A percentile compares a stretch with the other conserved stretches of the same genome.
Evolutionary conservation across 1,140 invertebrate genomes (phyloP).

Genomic region (Augochlora pura): DNA sequence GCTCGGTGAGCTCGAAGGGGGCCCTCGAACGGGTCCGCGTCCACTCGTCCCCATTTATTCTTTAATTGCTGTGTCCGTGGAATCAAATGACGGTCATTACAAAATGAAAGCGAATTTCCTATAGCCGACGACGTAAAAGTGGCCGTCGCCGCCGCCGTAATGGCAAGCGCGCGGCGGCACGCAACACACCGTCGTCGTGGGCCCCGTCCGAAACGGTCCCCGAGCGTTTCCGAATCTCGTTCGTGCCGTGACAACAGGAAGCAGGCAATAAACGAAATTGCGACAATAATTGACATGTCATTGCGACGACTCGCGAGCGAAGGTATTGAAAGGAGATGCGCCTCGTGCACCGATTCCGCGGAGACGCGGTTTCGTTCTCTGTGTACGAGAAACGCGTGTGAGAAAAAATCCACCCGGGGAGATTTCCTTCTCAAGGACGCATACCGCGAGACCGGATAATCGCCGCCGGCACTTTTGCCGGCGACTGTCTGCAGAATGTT

Average conservation of each 20-base stretch:
- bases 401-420: too few relatives aligned
- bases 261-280: neutral
- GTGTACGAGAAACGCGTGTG: too few relatives aligned
- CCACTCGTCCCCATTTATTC: neutral
- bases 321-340: neutral
- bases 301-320: neutral
- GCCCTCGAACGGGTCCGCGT: neutral
- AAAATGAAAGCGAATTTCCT: neutral
- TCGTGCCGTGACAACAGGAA: neutral
- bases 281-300: neutral
- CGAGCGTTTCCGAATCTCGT: constrained; percentile 5
- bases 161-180: constrained; percentile 9
- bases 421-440: too few relatives aligned
- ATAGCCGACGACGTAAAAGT: neutral
- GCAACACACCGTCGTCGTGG: too few relatives aligned
- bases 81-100: constrained; percentile 10
- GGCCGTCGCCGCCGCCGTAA: constrained; percentile 9
- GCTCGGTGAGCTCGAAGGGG: neutral
- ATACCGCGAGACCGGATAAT: too few relatives aligned
- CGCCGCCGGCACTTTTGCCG: too few relatives aligned
- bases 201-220: neutral
- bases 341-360: neutral
- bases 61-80: constrained; percentile 1
- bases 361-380: neutral
- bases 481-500: too few relatives aligned